Percentiles rank a stretch among this genome's conserved stretches.
phyloP scores from a whole-genome alignment of 2,888 invertebrate species.

The Tipula helvola region DNA sequence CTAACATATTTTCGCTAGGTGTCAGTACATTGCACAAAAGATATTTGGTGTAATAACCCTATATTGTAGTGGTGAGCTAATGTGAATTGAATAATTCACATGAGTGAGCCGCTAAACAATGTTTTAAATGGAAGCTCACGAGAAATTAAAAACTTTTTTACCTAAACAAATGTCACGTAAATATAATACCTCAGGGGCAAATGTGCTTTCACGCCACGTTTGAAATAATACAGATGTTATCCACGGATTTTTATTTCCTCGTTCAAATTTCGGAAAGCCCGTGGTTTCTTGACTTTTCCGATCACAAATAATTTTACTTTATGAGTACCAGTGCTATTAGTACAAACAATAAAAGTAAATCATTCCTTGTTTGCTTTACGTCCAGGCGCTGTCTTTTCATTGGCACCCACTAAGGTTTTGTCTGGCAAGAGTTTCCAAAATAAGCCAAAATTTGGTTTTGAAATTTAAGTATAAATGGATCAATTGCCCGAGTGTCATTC shows the following conservation, averaged over 20 bases:
- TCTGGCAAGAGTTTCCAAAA: conserved; percentile 17
- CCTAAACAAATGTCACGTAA: not conserved
- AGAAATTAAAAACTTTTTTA: conserved; percentile 12
- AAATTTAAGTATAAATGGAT: conserved; percentile 11
- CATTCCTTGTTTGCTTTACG: conserved; percentile 16
- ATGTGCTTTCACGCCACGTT: not conserved
- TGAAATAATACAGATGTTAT: conserved; percentile 17
- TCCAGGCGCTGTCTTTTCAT: conserved; percentile 11
- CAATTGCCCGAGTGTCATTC: not conserved
- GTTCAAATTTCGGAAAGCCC: conserved; percentile 15
- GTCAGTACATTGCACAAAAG: too few relatives aligned
- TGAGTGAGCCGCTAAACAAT: too few relatives aligned
- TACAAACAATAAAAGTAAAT: conserved; percentile 17
- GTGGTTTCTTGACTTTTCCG: conserved; percentile 17
- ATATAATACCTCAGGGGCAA: not conserved
- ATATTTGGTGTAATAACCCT: too few relatives aligned
- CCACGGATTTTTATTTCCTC: conserved; percentile 15
- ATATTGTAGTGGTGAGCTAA: too few relatives aligned
- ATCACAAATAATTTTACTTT: conserved; percentile 17
- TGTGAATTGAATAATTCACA: too few relatives aligned
- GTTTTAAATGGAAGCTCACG: conserved; percentile 16
- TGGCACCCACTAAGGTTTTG: conserved; percentile 10
- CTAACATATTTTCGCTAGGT: too few relatives aligned
- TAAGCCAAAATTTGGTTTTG: conserved; percentile 11
- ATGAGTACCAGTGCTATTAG: conserved; percentile 14